These are phyloP conservation scores for Trogon surrucura DNA, from an alignment of 2,113 vertebrate species.

Conservation along the genomic window DNA sequence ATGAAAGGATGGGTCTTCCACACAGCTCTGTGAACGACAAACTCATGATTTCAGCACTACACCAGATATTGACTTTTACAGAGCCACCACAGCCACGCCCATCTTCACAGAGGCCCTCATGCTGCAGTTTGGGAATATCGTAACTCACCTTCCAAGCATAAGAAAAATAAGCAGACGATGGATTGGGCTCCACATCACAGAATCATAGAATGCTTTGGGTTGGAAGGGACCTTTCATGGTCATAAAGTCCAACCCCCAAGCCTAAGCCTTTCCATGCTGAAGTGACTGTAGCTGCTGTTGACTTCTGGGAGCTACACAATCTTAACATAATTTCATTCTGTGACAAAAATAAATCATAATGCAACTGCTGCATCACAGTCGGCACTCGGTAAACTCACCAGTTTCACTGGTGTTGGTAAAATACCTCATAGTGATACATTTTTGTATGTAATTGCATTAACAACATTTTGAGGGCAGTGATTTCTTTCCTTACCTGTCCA, in stretches of 20 bases:
- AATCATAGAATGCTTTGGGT: too few relatives aligned
- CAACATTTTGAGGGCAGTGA: neutral
- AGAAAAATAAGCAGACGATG: neutral
- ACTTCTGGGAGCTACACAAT: neutral
- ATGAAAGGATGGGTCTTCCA: neutral
- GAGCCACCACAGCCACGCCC: neutral
- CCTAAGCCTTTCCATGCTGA: neutral
- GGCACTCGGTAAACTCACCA: neutral
- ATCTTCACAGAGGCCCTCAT: neutral
- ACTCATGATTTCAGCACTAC: neutral
- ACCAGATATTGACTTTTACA: neutral
- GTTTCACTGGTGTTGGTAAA: neutral
- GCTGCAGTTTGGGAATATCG: neutral
- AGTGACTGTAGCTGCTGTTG: neutral
- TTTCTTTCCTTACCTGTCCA: neutral
- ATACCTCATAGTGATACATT: neutral
- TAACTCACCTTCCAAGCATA: neutral
- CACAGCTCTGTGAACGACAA: neutral
- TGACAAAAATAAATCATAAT: neutral
- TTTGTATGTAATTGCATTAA: neutral
- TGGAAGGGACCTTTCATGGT: too few relatives aligned
- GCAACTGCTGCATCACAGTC: neutral
- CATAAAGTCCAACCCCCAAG: too few relatives aligned
- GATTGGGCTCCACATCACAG: neutral
- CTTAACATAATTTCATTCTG: neutral